phyloP scores from a whole-genome alignment of 2,113 vertebrate species.

The Oreamnos americanus region DNA sequence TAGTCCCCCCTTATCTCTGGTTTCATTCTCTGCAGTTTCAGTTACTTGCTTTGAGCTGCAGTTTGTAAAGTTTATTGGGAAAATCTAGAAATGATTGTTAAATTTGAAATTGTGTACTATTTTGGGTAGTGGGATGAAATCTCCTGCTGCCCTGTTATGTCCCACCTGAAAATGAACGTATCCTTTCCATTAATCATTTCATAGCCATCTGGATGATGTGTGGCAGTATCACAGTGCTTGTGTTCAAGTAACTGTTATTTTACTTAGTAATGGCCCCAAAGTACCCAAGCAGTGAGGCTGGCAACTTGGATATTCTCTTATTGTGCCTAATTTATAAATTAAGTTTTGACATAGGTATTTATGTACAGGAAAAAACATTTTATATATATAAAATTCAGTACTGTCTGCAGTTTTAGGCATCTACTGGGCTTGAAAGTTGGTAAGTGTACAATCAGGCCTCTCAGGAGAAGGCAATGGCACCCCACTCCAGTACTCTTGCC shows the following conservation, averaged over 20 bases:
- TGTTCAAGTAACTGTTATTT: neutral
- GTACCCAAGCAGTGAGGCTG: neutral
- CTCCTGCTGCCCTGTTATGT: neutral
- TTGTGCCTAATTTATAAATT: neutral
- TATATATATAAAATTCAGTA: neutral
- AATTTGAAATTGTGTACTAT: neutral
- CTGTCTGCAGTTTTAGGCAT: neutral
- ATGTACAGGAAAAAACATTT: neutral
- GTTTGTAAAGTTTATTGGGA: neutral
- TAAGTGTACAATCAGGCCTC: neutral
- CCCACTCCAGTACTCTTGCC: too few species aligned
- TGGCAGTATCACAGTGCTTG: neutral
- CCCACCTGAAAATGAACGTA: neutral
- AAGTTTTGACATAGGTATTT: neutral
- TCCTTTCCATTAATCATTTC: neutral
- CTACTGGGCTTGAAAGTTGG: neutral
- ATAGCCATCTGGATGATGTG: neutral
- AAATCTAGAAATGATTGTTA: neutral
- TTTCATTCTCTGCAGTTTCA: neutral
- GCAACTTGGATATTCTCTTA: neutral
- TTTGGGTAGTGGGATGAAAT: neutral
- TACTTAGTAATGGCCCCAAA: neutral
- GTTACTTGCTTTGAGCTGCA: neutral
- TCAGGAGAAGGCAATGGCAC: neutral
- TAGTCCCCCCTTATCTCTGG: neutral